phyloP scores from a whole-genome alignment of 2,888 invertebrate species.

The Ennomos quercinarius region DNA sequence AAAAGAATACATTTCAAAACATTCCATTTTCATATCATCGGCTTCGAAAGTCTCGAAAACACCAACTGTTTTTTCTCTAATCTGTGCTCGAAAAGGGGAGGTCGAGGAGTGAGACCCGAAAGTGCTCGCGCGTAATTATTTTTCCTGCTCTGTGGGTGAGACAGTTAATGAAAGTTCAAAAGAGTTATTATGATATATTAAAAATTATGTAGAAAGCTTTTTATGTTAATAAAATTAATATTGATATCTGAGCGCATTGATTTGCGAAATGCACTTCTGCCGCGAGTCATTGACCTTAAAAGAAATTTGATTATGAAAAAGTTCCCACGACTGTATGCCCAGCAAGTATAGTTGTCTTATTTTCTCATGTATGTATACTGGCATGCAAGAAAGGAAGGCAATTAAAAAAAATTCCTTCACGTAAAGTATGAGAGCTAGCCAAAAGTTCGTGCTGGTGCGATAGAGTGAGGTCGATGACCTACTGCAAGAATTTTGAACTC shows the following conservation, averaged over 20 bases:
- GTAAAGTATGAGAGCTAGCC: slow-evolving; percentile 72
- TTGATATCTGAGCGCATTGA: background rate
- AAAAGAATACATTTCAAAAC: too few relatives aligned
- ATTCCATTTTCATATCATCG: too few relatives aligned
- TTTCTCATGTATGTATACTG: slow-evolving; percentile 46
- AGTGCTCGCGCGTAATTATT: too few relatives aligned
- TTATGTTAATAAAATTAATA: too few relatives aligned
- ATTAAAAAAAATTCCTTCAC: slow-evolving; percentile 78
- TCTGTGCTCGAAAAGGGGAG: too few relatives aligned
- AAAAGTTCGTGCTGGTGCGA: slow-evolving; percentile 65
- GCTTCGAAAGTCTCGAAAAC: too few relatives aligned
- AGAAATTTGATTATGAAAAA: slow-evolving; percentile 41
- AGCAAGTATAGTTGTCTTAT: slow-evolving; percentile 44
- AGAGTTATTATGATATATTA: too few relatives aligned
- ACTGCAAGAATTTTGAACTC: slow-evolving; percentile 56
- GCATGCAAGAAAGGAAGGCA: slow-evolving; percentile 58
- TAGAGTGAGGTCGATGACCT: slow-evolving; percentile 56
- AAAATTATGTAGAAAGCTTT: too few relatives aligned
- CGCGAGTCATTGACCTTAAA: slow-evolving; percentile 17
- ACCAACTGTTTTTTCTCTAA: too few relatives aligned
- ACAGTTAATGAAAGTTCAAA: too few relatives aligned
- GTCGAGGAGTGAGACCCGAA: too few relatives aligned
- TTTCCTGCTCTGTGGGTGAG: too few relatives aligned
- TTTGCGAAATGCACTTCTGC: slow-evolving; percentile 20
- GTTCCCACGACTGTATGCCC: slow-evolving; percentile 31